Evolutionary conservation across 2,888 invertebrate genomes (phyloP).

Genomic region (Ochropacha duplaris): DNA sequence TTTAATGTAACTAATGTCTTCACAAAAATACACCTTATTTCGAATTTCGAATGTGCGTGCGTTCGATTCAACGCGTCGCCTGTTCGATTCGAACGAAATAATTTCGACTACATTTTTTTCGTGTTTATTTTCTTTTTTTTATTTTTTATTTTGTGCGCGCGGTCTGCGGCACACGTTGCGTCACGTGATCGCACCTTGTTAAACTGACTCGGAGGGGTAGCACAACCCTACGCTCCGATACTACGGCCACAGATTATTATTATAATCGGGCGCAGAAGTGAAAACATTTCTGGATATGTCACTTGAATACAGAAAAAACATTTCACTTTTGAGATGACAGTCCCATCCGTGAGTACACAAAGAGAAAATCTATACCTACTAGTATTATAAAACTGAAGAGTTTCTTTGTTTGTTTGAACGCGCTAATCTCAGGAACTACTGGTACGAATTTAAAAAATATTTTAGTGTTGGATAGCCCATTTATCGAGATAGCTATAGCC

Average conservation of each 20-base stretch:
- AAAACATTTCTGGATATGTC: neutral
- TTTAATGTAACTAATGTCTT: constrained; percentile 14
- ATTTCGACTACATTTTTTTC: constrained; percentile 62
- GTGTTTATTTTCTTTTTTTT: constrained; percentile 48
- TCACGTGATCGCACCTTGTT: constrained; percentile 42
- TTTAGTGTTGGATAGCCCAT: no score
- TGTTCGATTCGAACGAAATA: constrained; percentile 9
- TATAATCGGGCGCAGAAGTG: neutral
- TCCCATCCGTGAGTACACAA: no score
- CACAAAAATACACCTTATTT: constrained; percentile 15
- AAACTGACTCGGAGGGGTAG: constrained; percentile 66
- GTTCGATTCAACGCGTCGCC: constrained; percentile 2
- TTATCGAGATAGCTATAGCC: no score
- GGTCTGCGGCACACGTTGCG: constrained; percentile 36
- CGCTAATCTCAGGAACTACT: no score
- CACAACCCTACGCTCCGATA: constrained; percentile 66
- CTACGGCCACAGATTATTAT: constrained; percentile 64
- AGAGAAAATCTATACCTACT: no score
- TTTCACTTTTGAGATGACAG: no score
- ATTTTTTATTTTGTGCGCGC: constrained; percentile 11
- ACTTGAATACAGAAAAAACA: no score
- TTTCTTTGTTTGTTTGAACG: no score
- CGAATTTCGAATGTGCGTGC: constrained; percentile 15
- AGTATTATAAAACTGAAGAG: no score
- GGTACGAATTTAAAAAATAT: no score